Evolutionary conservation across 1,140 invertebrate species (phyloP).

Genomic region (Temnothorax nylanderi): DNA sequence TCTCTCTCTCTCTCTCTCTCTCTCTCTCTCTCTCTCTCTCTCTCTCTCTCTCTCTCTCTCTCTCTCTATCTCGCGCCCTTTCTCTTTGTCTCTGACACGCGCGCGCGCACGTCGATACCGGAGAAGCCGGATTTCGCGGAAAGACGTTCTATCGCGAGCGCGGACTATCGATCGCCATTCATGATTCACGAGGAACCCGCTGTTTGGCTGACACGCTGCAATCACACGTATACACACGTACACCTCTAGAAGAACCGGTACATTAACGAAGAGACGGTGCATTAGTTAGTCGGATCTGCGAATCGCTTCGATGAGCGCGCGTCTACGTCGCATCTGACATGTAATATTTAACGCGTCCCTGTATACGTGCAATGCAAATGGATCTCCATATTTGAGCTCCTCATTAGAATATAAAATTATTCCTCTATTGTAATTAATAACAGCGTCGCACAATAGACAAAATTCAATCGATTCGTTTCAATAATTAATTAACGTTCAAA

Average conservation of each 20-base stretch:
- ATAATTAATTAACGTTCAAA: slow-evolving; percentile 17
- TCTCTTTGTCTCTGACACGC: neutral
- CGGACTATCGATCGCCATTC: slow-evolving; percentile 63
- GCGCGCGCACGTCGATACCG: slow-evolving; percentile 1
- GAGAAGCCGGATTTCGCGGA: slow-evolving; percentile 9
- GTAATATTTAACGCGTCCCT: neutral
- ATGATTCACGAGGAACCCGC: slow-evolving; percentile 45
- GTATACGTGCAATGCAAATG: neutral
- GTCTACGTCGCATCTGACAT: slow-evolving; percentile 2
- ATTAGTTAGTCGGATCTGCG: slow-evolving; percentile 17
- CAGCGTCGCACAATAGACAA: neutral
- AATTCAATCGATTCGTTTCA: neutral
- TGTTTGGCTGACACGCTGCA: slow-evolving; percentile 30
- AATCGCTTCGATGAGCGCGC: neutral
- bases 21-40: too few species aligned
- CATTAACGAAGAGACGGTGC: slow-evolving; percentile 7
- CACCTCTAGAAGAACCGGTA: neutral
- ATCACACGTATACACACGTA: neutral
- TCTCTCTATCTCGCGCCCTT: neutral
- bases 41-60: neutral
- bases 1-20: too few species aligned
- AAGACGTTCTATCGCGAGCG: slow-evolving; percentile 35
- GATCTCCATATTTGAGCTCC: neutral
- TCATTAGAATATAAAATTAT: slow-evolving; percentile 23
- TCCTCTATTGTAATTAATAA: neutral